Percentiles rank a stretch among this genome's conserved stretches.
phyloP scores from a whole-genome alignment of 2,113 vertebrate species.

The Fregetta grallaria region DNA sequence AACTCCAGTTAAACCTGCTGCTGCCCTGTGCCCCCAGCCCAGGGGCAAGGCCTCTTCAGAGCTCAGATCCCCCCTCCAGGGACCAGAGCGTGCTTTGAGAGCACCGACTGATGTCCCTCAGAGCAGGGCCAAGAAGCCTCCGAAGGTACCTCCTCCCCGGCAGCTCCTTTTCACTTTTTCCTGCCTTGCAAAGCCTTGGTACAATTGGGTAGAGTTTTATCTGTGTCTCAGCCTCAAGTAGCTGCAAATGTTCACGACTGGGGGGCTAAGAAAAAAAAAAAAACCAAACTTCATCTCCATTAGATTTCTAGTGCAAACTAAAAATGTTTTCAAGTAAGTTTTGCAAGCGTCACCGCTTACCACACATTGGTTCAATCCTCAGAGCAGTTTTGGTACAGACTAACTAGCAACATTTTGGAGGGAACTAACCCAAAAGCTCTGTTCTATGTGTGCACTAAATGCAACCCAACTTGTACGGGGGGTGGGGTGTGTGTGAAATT shows the following conservation, averaged over 20 bases:
- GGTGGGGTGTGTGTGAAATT: not conserved
- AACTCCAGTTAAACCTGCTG: no score
- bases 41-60: no score
- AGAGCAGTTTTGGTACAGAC: not conserved
- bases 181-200: not conserved
- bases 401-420: no score
- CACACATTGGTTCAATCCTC: accelerated
- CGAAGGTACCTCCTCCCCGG: not conserved
- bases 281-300: not conserved
- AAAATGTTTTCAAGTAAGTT: not conserved
- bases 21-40: not conserved
- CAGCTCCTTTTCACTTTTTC: no score
- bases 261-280: no score
- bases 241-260: not conserved
- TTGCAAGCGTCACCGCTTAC: not conserved
- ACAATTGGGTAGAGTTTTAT: not conserved
- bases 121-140: not conserved
- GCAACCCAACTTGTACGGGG: accelerated
- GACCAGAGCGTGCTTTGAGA: no score
- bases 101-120: no score
- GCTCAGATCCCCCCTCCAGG: not conserved
- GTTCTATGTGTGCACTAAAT: not conserved
- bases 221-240: not conserved
- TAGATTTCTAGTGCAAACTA: not conserved
- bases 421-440: not conserved